Base-by-base conservation (phyloP, 2,113 vertebrate species). In the Poeciliopsis occidentalis region DNA sequence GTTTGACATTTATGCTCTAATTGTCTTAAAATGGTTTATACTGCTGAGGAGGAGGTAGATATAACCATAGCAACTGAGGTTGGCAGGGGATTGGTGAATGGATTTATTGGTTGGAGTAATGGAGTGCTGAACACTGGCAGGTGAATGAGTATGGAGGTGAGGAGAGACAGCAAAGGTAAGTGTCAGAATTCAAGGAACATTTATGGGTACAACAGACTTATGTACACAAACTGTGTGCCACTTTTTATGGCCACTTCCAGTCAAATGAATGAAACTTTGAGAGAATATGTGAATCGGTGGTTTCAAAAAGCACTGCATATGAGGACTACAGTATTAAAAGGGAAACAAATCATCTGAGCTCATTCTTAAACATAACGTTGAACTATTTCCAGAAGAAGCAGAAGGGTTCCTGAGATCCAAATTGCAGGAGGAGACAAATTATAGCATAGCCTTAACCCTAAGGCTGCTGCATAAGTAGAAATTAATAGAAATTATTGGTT, bases 391-490 rank as follows among this genome's bases (percentile, higher is more conserved):
- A 80, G 30, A 7, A 63, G 11, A 77, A 60, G 41, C 60, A 51
- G 22, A 47, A 78, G 51, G 73, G 60, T 27, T 34, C 77, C 29
- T 17, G 2, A 44, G 62, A 5, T 5, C 44, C 13, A 19, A 47
- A 39, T 11, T 15, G 62, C 13, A 24, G 32, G 12, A 67, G 62
- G 7, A 2, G 54, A 69, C 30, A 27, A 27, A 64, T 0, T 15
- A 37, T 0, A 8, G 12, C 57, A 0, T 6, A 47, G 44, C 17
- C 17, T 47, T 19, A 19, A 47, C 44, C 44, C 44, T 6, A 19
- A 47, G 62, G 76, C 80, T 22, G n/a, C 37, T 19, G 44, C 13
- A 83, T 80, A 63, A 67, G 70, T 60, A 77, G 34, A 12, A 30
- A 61, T 60, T 72, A 19, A 10, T 64, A 44, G 3, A 73, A 62